Percentiles rank a stretch among this genome's conserved stretches.
Evolutionary conservation across 2,888 invertebrate species (phyloP).

Genomic region (Choristoneura rosaceana): DNA sequence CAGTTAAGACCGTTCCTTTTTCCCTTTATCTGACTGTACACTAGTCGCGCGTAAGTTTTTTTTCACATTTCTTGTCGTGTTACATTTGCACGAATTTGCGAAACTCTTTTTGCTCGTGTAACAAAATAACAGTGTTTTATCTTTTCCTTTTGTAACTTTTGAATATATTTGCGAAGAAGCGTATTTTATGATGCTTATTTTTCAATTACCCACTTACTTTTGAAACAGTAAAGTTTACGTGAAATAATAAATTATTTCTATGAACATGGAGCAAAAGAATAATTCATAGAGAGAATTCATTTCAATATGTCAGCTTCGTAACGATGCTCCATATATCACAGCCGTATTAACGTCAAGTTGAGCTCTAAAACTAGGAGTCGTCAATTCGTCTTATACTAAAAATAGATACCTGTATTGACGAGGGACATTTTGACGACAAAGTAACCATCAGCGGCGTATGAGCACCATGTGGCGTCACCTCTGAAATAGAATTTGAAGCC

Average conservation of each 20-base stretch:
- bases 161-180: constrained; percentile 65
- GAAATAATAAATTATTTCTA: constrained; percentile 54
- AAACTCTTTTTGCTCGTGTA: constrained; percentile 62
- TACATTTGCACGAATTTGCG: constrained; percentile 65
- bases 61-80: constrained; percentile 49
- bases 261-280: constrained; percentile 50
- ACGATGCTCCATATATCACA: constrained; percentile 70
- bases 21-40: constrained; percentile 68
- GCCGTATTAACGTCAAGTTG: constrained; percentile 75
- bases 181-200: constrained; percentile 55
- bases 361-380: constrained; percentile 68
- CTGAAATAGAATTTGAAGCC: constrained; percentile 74
- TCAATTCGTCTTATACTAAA: constrained; percentile 71
- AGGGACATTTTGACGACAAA: constrained; percentile 80
- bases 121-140: constrained; percentile 71
- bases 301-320: constrained; percentile 64
- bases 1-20: constrained; percentile 74
- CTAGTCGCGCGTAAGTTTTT: constrained; percentile 61
- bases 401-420: constrained; percentile 77
- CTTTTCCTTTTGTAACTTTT: constrained; percentile 66
- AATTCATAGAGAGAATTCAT: constrained; percentile 65
- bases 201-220: constrained; percentile 50
- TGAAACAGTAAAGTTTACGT: constrained; percentile 49
- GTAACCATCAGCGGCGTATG: constrained; percentile 68
- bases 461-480: constrained; percentile 72